phyloP scores from a whole-genome alignment of 2,888 invertebrate genomes.

The Philhelius pedissequus region DNA sequence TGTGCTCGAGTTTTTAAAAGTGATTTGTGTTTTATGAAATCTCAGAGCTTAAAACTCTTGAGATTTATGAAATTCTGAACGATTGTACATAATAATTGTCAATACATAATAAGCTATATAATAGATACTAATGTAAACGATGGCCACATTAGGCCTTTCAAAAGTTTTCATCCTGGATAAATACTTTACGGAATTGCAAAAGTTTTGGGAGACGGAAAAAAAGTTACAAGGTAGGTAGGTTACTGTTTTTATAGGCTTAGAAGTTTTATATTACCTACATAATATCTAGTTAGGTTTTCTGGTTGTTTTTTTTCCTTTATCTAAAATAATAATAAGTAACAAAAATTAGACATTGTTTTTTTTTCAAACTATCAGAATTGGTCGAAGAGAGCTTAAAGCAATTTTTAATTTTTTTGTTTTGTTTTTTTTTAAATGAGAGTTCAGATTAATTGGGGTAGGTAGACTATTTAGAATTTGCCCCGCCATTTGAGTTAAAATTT shows the following conservation, averaged over 20 bases:
- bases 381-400: too few species aligned
- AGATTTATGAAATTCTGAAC: not conserved
- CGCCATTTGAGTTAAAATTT: not conserved
- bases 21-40: not conserved
- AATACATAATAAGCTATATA: slow-evolving; percentile 29
- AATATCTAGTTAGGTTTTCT: not conserved
- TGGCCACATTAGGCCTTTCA: slow-evolving; percentile 97
- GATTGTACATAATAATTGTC: slow-evolving; percentile 7
- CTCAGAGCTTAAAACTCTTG: not conserved
- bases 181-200: slow-evolving; percentile 97
- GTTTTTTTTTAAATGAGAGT: not conserved
- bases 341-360: too few species aligned
- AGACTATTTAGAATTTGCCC: not conserved
- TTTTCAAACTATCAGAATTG: too few species aligned
- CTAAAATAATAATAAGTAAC: not conserved
- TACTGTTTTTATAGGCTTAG: not conserved
- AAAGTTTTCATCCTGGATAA: slow-evolving; percentile 99
- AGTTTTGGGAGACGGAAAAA: slow-evolving; percentile 98
- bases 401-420: too few species aligned
- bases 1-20: not conserved
- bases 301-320: not conserved
- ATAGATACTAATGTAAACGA: slow-evolving; percentile 79
- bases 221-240: slow-evolving; percentile 92
- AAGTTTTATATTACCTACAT: too few species aligned
- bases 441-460: not conserved